Base-by-base conservation (phyloP, 2,113 vertebrate genomes). In the Isichthys henryi region DNA sequence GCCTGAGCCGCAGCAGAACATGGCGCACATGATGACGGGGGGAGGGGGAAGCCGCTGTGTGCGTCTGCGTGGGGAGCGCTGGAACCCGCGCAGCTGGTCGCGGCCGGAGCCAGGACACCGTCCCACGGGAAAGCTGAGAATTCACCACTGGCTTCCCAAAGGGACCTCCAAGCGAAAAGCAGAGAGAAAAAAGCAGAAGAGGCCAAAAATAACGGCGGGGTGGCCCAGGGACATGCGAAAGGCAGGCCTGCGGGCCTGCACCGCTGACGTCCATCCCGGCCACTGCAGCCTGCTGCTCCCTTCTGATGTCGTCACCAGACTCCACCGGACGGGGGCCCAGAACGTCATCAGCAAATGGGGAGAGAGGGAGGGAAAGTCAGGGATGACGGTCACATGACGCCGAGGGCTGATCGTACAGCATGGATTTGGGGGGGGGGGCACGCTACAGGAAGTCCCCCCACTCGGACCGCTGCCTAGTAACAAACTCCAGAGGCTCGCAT, bases 41-140 rank as follows among this genome's bases (percentile, higher is more conserved):
- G 83, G 48, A 11, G 21, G 21, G 83, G 21, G 10, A n/a, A 2
- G 10, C n/a, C n/a, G 3, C n/a, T 6, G 23, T 17, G 3, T 9
- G 9, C 21, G 9, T 85, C 82, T 85, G 82, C 83, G 11, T n/a
- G n/a, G 46, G 46, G 83, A 86, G n/a, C 11, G 0, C 48, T 49
- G 48, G 83, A 86, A 45, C 43, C 82, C 3, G 3, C 48, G 48
- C 45, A 49, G 46, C 83, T 86, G 46, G 23, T 1, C 7, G 21
- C 0, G 43, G 46, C 62, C 8, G 11, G 39, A 84, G 43, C 82
- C 46, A 45, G 82, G 39, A 23, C 45, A 10, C 83, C 23, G n/a
- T 86, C 83, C 83, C 83, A n/a, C n/a, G 48, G 56, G 87, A 62
- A 88, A 66, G 87, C 58, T 46, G 87, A 27, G 56, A 86, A 86